Percentiles rank a stretch among this genome's conserved stretches.
Conservation (phyloP, 2,113 vertebrate genomes). For the Xerus inauris region DNA sequence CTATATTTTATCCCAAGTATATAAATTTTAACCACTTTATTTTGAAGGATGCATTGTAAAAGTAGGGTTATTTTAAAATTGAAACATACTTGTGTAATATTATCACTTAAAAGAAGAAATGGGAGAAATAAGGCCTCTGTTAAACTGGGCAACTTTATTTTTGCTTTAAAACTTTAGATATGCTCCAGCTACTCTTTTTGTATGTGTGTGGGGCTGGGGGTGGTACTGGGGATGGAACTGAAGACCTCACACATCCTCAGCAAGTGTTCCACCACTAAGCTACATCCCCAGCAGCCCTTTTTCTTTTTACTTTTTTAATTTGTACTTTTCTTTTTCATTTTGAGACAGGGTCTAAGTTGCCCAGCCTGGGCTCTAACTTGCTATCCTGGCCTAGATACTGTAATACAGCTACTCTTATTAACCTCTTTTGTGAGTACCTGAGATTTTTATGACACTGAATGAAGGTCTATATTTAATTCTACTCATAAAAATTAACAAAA, state of each 20-base stretch:
- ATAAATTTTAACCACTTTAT: not conserved
- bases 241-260: too few species aligned
- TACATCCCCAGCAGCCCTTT: too few species aligned
- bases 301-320: too few species aligned
- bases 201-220: not conserved
- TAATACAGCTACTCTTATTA: not conserved
- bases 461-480: not conserved
- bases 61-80: constrained; percentile 29
- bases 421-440: not conserved
- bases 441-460: not conserved
- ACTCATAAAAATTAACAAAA: constrained; percentile 31
- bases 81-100: not conserved
- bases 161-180: constrained; percentile 29
- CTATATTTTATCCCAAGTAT: not conserved
- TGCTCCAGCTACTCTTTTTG: not conserved
- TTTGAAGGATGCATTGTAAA: not conserved
- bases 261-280: too few species aligned
- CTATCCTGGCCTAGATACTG: not conserved
- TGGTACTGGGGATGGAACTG: not conserved
- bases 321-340: too few species aligned
- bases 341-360: too few species aligned
- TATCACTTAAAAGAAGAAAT: not conserved
- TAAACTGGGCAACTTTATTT: not conserved
- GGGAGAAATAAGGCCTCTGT: not conserved
- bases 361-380: too few species aligned